A percentile compares a stretch with the other conserved stretches of the same genome.
Conservation (phyloP, 2,888 invertebrate genomes). For the Bursaphelenchus okinawaensis region DNA sequence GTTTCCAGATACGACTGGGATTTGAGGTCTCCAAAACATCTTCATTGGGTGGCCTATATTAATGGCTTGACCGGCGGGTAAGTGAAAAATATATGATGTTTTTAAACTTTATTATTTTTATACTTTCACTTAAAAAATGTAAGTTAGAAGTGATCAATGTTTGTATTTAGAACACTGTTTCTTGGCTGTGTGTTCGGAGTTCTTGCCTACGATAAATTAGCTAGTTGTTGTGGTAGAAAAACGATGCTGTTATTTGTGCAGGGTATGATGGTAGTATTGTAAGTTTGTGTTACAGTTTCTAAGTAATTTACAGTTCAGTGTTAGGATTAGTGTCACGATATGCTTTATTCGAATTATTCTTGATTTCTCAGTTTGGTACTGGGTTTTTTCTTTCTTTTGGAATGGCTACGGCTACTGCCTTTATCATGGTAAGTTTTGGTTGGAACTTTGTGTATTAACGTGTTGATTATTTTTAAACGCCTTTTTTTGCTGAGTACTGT, state of each 20-base stretch:
- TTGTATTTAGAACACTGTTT: not conserved
- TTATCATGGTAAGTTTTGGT: not conserved
- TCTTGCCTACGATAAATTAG: not conserved
- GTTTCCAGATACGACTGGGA: not conserved
- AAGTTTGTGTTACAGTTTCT: not conserved
- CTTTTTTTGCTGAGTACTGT: too few species aligned
- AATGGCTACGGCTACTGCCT: not conserved
- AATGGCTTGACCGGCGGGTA: not conserved
- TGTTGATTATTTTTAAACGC: too few species aligned
- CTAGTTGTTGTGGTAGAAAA: not conserved
- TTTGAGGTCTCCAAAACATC: not conserved
- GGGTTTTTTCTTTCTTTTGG: not conserved
- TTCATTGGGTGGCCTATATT: not conserved
- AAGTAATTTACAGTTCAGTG: not conserved
- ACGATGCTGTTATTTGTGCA: not conserved
- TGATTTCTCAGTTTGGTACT: not conserved
- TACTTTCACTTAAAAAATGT: too few species aligned
- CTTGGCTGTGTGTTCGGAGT: not conserved
- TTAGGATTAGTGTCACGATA: not conserved
- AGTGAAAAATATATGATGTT: not conserved
- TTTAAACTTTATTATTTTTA: too few species aligned
- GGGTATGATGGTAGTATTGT: not conserved
- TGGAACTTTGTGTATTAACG: not conserved
- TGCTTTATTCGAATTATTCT: not conserved
- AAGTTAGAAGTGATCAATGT: too few species aligned